Percentiles rank a stretch among this genome's conserved stretches.
Evolutionary conservation across 2,888 invertebrate genomes (phyloP).

Genomic region (Dorcus parallelipipedus): DNA sequence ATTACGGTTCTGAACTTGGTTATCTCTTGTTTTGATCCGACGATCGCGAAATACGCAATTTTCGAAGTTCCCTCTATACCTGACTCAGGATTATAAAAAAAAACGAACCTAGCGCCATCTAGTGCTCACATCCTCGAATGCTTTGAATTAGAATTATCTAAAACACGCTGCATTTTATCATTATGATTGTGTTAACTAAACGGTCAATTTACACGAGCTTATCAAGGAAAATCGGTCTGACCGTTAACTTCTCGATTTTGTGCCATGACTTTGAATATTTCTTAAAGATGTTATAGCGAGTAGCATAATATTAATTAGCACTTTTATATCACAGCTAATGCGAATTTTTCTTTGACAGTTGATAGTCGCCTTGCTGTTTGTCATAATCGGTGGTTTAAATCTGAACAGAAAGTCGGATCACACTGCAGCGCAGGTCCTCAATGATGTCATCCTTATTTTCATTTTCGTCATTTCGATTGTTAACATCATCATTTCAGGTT

Average conservation of each 20-base stretch:
- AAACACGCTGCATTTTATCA: too few relatives aligned
- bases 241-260: too few relatives aligned
- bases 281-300: too few relatives aligned
- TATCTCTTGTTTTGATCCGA: slow-evolving; percentile 77
- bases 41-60: slow-evolving; percentile 54
- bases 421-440: slow-evolving; percentile 71
- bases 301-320: too few relatives aligned
- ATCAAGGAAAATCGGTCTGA: too few relatives aligned
- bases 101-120: slow-evolving; percentile 1
- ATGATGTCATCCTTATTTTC: slow-evolving; percentile 75
- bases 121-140: background rate
- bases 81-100: slow-evolving; percentile 6
- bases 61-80: slow-evolving; percentile 27
- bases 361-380: slow-evolving; percentile 76
- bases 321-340: too few relatives aligned
- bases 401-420: slow-evolving; percentile 74
- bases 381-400: slow-evolving; percentile 78
- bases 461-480: slow-evolving; percentile 78
- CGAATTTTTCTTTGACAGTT: slow-evolving; percentile 54
- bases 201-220: too few relatives aligned
- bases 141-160: background rate
- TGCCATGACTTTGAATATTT: too few relatives aligned
- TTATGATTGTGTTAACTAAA: too few relatives aligned
- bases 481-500: slow-evolving; percentile 80
- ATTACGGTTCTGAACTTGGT: slow-evolving; percentile 74